Percentiles rank a stretch among this genome's conserved stretches.
These are phyloP conservation scores for Chironomus riparius DNA, from an alignment of 2,888 invertebrate genomes.

Conservation along the genomic window DNA sequence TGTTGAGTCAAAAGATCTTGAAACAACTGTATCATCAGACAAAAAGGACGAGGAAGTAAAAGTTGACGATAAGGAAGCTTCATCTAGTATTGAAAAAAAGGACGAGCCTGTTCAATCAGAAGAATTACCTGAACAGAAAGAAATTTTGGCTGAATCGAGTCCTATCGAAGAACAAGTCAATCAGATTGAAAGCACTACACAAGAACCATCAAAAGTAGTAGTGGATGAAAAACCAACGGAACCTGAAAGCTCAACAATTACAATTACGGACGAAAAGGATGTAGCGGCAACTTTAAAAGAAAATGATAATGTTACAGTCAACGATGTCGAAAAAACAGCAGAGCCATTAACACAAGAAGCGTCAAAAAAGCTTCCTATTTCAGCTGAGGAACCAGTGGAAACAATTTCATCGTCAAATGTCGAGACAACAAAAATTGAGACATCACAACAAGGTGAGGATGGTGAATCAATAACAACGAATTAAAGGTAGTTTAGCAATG, in stretches of 20 bases:
- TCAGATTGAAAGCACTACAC: background rate
- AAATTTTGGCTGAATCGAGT: too few relatives aligned
- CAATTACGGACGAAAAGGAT: too few relatives aligned
- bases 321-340: background rate
- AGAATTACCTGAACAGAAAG: background rate
- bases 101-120: background rate
- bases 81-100: background rate
- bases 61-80: background rate
- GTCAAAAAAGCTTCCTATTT: background rate
- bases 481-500: background rate
- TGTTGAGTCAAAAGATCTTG: background rate
- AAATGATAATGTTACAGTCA: background rate
- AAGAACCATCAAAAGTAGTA: background rate
- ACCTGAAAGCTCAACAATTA: background rate
- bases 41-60: too few relatives aligned
- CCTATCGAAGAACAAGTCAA: background rate
- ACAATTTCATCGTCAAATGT: background rate
- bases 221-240: background rate
- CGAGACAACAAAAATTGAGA: constrained; percentile 9
- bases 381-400: background rate
- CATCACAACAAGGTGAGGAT: constrained; percentile 17
- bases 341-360: background rate
- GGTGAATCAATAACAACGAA: background rate
- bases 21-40: too few relatives aligned
- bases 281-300: too few relatives aligned